Base-by-base conservation (phyloP, 1,140 invertebrate genomes). In the Pachyrhynchus sulphureomaculatus region DNA sequence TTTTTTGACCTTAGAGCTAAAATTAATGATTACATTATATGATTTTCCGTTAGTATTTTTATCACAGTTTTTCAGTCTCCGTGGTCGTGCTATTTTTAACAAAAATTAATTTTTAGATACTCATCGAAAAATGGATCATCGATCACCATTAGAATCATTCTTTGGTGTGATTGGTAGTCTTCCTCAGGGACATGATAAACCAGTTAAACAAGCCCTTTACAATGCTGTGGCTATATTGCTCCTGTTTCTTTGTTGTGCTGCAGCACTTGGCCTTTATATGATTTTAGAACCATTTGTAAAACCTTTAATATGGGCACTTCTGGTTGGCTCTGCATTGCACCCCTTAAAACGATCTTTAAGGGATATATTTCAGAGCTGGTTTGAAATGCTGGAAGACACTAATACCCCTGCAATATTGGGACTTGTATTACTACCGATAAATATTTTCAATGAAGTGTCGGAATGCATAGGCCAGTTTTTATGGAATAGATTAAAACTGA, bases 211-310 rank as follows among this genome's bases (percentile, higher is more conserved):
- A 73, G 89, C 90, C 0, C 83, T 93, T 69, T 93, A 93, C 73
- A 93, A 93, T 81, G 89, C 90, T 1, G 80, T 92, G 23, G 90
- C 91, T 9, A 74, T 91, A 34, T 82, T 89, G 61, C 79, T 91
- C 20, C 73, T 91, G 49, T 78, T 83, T 29, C 72, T 88, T 36
- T 83, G 84, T 64, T 84, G 83, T 68, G 83, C 82, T 1, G 89
- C 88, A 9, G 81, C 86, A 20, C 89, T 86, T 69, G 90, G 91
- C 3, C 82, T 96, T 12, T 95, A 92, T 72, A 84, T 89, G 61
- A 88, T 94, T 42, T 76, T 97, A 4, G 88, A 92, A 72, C 92
- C 94, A 0, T 98, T 98, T 77, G 83, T 97, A 13, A 89, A 92
- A 69, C 92, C 95, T 0, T 73, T 98, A 26, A 83, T 97, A 57